Base-by-base conservation (phyloP, 2,797 vertebrate species). In the Vireo griseus region DNA sequence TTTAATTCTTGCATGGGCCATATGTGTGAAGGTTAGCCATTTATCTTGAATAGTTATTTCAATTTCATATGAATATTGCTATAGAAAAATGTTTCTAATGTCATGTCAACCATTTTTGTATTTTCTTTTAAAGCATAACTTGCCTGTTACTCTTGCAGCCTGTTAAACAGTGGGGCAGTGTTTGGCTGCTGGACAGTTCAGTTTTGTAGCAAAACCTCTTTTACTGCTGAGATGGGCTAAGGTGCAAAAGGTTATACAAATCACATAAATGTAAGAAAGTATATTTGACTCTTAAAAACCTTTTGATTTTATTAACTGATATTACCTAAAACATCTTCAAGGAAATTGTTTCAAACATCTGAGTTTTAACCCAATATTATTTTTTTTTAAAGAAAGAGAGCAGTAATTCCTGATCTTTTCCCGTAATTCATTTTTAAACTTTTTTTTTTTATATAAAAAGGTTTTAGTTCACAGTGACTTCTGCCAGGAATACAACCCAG, bases 41-140 rank as follows among this genome's bases (percentile, higher is more conserved):
- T 94, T 95, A 80, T 89, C 68, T 65, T 68, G 33, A 65, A 67
- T 3, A 88, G n/a, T 80, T 94, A 83, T 93, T 96, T 91, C 31
- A 68, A 50, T 83, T 89, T 83, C 20, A 48, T 68, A 24, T 13
- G 59, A 77, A 37, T 6, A 44, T 74, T 67, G 20, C 15, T 86
- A 29, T 33, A 83, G 81, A 72, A 66, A 86, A 93, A 62, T 62
- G 19, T 65, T 86, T 92, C 42, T 91, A 54, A 35, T 35, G 35
- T 35, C 35, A 44, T 80, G 65, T 48, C 61, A 48, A 51, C 17
- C 18, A 39, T 77, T 83, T 68, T 28, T 58, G 4, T 22, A 19
- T 80, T 89, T 87, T 75, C 18, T 82, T 91, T 71, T 86, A 78
- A 78, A n/a, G 28, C 22, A 40, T 48, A 58, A 13, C 16, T 87